A percentile compares a stretch with the other conserved stretches of the same genome.
phyloP scores from a whole-genome alignment of 2,888 invertebrate genomes.

The Caenorhabditis wallacei region DNA sequence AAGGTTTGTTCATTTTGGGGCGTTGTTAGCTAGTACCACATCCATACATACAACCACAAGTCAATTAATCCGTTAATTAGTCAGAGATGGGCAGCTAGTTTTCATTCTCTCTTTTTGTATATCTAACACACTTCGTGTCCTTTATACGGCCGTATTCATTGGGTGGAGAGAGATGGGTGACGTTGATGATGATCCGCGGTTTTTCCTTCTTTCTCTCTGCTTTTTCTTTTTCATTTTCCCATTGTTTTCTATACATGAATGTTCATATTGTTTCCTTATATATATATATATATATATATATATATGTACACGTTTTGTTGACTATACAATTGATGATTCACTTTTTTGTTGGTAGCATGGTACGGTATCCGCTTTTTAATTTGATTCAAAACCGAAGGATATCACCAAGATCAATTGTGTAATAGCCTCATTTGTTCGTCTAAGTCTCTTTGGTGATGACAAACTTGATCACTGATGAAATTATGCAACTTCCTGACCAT shows the following conservation, averaged over 20 bases:
- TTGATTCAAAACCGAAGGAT: no score
- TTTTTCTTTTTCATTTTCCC: constrained; percentile 1
- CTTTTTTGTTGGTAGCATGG: neutral
- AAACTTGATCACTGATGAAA: no score
- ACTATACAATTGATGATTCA: constrained; percentile 4
- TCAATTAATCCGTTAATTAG: constrained; percentile 66
- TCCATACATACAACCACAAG: constrained; percentile 18
- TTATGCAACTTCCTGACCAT: no score
- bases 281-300: constrained; percentile 3
- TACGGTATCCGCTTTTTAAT: neutral
- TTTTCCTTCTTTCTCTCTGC: constrained; percentile 25
- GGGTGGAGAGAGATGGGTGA: constrained; percentile 24
- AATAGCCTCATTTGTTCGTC: no score
- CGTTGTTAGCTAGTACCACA: neutral
- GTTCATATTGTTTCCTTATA: constrained; percentile 24
- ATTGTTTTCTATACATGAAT: constrained; percentile 1
- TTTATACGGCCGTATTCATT: neutral
- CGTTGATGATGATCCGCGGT: constrained; percentile 53
- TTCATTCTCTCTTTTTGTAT: constrained; percentile 22
- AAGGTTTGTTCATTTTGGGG: constrained; percentile 23
- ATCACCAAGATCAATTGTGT: no score
- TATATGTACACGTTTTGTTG: no score
- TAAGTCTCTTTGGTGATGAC: no score
- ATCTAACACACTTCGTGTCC: constrained; percentile 13
- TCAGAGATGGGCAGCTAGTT: constrained; percentile 45